Conservation (phyloP, 2,797 vertebrate genomes). For the Sandelia bainsii region DNA sequence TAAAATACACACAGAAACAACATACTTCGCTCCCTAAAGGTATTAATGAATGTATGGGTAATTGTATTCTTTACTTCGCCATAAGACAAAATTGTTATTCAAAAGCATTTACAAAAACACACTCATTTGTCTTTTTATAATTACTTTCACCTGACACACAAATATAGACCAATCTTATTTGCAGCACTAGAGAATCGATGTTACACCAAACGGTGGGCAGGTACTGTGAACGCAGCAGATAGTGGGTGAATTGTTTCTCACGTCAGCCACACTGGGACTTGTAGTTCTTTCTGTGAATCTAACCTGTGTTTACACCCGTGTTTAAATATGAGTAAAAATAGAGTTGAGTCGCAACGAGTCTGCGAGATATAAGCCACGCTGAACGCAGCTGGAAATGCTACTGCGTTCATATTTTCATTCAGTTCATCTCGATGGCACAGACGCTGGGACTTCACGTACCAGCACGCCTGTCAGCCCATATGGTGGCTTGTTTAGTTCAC, state of each 20-base stretch:
- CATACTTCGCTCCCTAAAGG: too few relatives aligned
- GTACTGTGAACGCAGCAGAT: conserved; percentile 17
- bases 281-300: conserved; percentile 63
- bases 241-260: conserved; percentile 40
- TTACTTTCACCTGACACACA: background rate
- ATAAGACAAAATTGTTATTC: too few relatives aligned
- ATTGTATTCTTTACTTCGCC: too few relatives aligned
- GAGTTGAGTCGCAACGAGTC: background rate
- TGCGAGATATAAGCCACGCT: fast-evolving
- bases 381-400: fast-evolving
- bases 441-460: conserved; percentile 60
- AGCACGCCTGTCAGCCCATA: conserved; percentile 53
- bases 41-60: too few relatives aligned
- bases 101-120: background rate
- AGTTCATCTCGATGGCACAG: background rate
- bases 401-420: background rate
- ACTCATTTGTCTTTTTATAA: fast-evolving
- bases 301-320: background rate
- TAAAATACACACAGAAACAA: too few relatives aligned
- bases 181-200: fast-evolving
- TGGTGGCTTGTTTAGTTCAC: conserved; percentile 43
- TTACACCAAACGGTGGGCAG: background rate
- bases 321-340: background rate
- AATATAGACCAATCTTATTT: too few relatives aligned
- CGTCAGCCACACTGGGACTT: conserved; percentile 68